These are phyloP conservation scores for Macaria liturata DNA, from an alignment of 2,888 invertebrate genomes.

Conservation along the genomic window DNA sequence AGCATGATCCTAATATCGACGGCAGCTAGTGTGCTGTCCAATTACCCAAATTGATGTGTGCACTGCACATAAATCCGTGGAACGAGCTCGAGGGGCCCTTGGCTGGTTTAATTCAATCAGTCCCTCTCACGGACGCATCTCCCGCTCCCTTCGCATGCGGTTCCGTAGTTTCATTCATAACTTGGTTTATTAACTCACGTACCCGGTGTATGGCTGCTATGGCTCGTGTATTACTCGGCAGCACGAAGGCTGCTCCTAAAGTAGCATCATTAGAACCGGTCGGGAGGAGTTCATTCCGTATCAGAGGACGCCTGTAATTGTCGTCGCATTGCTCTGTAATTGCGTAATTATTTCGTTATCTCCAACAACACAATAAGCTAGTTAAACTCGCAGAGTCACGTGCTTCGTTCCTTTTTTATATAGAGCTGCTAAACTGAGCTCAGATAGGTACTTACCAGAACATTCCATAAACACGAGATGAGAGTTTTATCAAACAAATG, in stretches of 20 bases:
- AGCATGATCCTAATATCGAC: constrained; percentile 10
- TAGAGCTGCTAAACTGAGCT: too few species aligned
- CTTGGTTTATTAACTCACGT: constrained; percentile 23
- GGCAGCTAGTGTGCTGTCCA: constrained; percentile 48
- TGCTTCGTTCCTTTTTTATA: neutral
- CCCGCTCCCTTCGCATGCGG: constrained; percentile 31
- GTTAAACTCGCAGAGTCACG: constrained; percentile 17
- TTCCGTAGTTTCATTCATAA: constrained; percentile 37
- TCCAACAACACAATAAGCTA: constrained; percentile 33
- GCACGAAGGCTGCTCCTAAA: constrained; percentile 30
- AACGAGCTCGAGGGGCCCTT: constrained; percentile 62
- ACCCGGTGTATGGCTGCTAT: constrained; percentile 15
- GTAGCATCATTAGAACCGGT: constrained; percentile 34
- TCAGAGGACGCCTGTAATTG: constrained; percentile 35
- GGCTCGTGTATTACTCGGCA: constrained; percentile 10
- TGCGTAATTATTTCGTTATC: constrained; percentile 37
- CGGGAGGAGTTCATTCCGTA: constrained; percentile 28
- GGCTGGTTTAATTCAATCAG: constrained; percentile 73
- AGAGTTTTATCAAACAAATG: constrained; percentile 2
- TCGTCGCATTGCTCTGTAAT: constrained; percentile 33
- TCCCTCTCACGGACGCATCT: constrained; percentile 42
- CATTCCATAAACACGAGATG: neutral
- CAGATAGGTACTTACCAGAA: too few species aligned
- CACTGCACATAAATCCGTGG: constrained; percentile 67
- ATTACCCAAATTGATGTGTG: constrained; percentile 79